Base-by-base conservation (phyloP, 2,888 invertebrate genomes). In the Linyphia triangularis region DNA sequence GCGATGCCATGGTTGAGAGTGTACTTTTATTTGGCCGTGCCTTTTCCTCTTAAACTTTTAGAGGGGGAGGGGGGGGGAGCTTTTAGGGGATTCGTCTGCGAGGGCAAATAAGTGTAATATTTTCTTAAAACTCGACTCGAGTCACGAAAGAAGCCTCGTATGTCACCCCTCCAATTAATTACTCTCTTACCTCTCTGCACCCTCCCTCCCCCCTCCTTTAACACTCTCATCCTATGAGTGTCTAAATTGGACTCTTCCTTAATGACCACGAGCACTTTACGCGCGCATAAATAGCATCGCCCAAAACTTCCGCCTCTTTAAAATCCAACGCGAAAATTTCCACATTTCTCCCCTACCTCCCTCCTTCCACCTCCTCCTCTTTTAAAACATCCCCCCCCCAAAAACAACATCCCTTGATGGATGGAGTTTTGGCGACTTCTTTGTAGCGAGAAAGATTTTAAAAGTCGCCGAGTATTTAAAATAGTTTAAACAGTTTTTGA, bases 401-500 rank as follows among this genome's bases (percentile, higher is more conserved):
- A 81, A 81, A 81, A 81, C 59, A 70, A 69, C 59, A 59, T 59
- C 57, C 37, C 43, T 67, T 88, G 86, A 88, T 88, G 81, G 86
- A 88, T 88, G 72, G 63, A 40, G n/a, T 65, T 79, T 40, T 51
- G 51, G 59, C 65, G 69, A 78, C 85, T 79, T 67, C 79, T 79
- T 72, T 65, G 65, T 73, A 63, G 59, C 79, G 40, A 33, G 59
- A 85, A 70, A 78, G n/a, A 51, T 61, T 70, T 84, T 79, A 51
- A 83, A 83, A 67, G 24, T 30, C 24, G 16, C 28, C 67, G 81
- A 88, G 86, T 88, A 73, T 88, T 88, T 88, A 81, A 88, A 88
- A 88, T 88, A 88, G 86, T 88, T 88, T 88, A 88, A 88, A 88
- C 79, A 88, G 86, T 88, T 88, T 88, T 88, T 88, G 86, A 88